Conservation (phyloP, 2,888 invertebrate species). For the Perdita meconis region DNA sequence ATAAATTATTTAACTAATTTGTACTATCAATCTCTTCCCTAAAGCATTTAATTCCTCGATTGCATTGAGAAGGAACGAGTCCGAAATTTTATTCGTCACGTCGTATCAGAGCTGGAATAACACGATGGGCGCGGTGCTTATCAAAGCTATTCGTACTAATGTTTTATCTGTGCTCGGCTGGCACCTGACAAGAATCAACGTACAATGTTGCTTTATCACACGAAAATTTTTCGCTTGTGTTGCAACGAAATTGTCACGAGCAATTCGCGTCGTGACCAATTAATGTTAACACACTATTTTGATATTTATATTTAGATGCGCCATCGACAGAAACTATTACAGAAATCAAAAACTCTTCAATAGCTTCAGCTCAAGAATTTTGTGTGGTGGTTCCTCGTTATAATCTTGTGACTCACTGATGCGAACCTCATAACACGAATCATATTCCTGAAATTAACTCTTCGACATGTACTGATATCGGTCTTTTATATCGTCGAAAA, state of each 20-base stretch:
- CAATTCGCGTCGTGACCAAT: no score
- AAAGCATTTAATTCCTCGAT: not conserved
- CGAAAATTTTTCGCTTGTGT: constrained; percentile 32
- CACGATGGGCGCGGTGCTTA: constrained; percentile 73
- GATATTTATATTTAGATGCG: no score
- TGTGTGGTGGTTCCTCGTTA: no score
- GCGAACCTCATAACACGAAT: no score
- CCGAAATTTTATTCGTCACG: constrained; percentile 60
- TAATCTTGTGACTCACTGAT: no score
- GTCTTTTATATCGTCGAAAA: no score
- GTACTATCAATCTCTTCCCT: not conserved
- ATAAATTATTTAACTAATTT: not conserved
- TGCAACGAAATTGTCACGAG: constrained; percentile 29
- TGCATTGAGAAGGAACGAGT: constrained; percentile 29
- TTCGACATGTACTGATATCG: no score
- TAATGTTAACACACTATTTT: no score
- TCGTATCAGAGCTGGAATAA: constrained; percentile 63
- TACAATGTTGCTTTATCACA: constrained; percentile 60
- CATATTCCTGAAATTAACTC: no score
- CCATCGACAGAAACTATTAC: no score
- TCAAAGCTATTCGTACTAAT: constrained; percentile 77
- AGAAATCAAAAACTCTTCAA: not conserved
- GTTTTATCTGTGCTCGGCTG: constrained; percentile 79
- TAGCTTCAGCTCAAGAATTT: no score
- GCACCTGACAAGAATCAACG: constrained; percentile 77